Base-by-base conservation (phyloP, 2,888 invertebrate species). In the Fabriciana adippe region DNA sequence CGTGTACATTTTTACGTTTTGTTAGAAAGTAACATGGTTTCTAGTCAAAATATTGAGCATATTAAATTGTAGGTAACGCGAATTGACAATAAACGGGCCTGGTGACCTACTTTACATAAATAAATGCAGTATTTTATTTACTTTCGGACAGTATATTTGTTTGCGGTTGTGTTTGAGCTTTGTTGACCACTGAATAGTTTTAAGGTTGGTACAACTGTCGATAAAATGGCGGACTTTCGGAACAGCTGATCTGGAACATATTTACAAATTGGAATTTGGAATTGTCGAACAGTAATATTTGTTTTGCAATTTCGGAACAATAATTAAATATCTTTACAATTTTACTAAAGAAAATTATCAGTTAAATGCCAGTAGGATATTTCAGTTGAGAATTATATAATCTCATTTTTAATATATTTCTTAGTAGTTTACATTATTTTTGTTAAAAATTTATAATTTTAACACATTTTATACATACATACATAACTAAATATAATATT, bases 21-120 rank as follows among this genome's bases (percentile, higher is more conserved):
- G 85, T 90, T 91, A 89, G 88, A 89, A 84, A 86, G 81, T 90
- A 89, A 90, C 89, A 92, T 89, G 92, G 90, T 91, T 92, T 93
- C 93, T 93, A 93, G 93, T 93, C 93, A 93, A 91, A 91, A 89
- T 90, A 91, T 92, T 90, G 89, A 92, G 87, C 91, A 89, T 90
- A 91, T 89, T 88, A 87, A 89, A 87, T 83, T 87, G 90, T 92
- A 92, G 89, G 88, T 90, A 88, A 85, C 84, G 88, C 86, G 87
- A 83, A 86, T 89, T 93, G 93, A 93, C 93, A 93, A 93, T 93
- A 93, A 93, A 86, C 86, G 77, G 90, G 90, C 88, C 89, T 88
- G 88, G 80, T 83, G 81, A 76, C 78, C 74, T 73, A 72, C 72
- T 74, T 69, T 67, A 73, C 74, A 75, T 73, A 66, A 63, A 72